Conservation (phyloP, 2,797 vertebrate genomes). For the Rhabdophis nuchalis region DNA sequence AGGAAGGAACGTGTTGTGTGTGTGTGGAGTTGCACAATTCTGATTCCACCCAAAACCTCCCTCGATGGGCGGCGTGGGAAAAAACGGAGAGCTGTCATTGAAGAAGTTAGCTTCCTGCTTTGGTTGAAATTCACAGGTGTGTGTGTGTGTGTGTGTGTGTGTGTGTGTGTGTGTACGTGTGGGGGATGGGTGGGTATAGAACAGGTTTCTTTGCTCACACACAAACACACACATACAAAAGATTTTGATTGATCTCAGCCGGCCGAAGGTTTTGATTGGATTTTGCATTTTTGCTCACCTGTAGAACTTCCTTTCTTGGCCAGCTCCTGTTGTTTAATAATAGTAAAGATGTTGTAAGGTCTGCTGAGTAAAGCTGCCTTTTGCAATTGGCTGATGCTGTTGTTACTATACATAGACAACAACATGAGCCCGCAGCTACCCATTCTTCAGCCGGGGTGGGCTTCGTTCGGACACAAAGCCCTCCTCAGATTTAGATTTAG, state of each 20-base stretch:
- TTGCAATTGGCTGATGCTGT: no score
- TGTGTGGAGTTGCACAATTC: neutral
- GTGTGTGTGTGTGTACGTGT: no score
- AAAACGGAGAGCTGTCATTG: neutral
- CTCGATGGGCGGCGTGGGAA: slow-evolving; percentile 5
- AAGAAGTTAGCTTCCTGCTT: neutral
- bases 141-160: neutral
- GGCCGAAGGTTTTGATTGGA: neutral
- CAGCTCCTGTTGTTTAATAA: neutral
- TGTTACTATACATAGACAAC: no score
- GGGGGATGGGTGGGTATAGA: neutral
- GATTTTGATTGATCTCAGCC: neutral
- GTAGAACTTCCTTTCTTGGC: neutral
- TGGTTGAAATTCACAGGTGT: neutral
- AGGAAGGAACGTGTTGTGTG: neutral
- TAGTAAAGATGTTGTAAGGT: neutral
- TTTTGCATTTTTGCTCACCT: neutral
- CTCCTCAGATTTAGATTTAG: no score
- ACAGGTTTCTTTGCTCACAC: neutral
- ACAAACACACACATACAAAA: neutral
- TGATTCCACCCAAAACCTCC: neutral
- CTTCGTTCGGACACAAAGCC: no score
- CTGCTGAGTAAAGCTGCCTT: neutral
- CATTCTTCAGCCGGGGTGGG: no score
- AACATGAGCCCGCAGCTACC: no score